Evolutionary conservation across 2,113 vertebrate species (phyloP).

Genomic region (Amblyornis subalaris): DNA sequence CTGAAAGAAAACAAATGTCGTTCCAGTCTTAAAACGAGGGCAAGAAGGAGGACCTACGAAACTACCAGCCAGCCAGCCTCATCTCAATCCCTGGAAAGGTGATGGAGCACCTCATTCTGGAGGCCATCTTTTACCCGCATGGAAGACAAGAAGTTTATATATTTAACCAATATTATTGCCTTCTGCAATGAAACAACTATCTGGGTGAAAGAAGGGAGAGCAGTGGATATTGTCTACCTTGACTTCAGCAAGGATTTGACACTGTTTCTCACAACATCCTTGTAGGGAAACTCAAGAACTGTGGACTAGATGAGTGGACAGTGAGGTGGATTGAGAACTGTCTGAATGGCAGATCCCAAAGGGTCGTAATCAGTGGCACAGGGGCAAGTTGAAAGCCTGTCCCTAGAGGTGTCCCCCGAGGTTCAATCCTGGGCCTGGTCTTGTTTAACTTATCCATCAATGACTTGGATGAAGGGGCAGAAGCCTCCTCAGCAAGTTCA

Average conservation of each 20-base stretch:
- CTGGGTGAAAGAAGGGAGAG: not conserved
- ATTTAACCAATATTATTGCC: not conserved
- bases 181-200: not conserved
- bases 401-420: rapidly evolving
- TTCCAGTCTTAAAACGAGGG: not conserved
- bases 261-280: not conserved
- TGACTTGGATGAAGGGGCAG: not conserved
- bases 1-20: not conserved
- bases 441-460: not conserved
- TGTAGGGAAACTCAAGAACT: not conserved
- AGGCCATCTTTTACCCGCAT: not conserved
- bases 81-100: not conserved
- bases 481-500: not conserved
- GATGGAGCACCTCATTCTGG: not conserved
- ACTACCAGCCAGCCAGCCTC: not conserved
- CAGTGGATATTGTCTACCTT: not conserved
- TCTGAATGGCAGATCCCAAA: not conserved
- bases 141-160: not conserved
- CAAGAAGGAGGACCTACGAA: not conserved
- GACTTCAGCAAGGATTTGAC: no score
- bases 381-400: rapidly evolving
- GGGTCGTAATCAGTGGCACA: not conserved
- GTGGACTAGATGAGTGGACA: not conserved
- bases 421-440: rapidly evolving
- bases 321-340: not conserved